phyloP scores from a whole-genome alignment of 2,113 vertebrate species.

The Podarcis raffonei region DNA sequence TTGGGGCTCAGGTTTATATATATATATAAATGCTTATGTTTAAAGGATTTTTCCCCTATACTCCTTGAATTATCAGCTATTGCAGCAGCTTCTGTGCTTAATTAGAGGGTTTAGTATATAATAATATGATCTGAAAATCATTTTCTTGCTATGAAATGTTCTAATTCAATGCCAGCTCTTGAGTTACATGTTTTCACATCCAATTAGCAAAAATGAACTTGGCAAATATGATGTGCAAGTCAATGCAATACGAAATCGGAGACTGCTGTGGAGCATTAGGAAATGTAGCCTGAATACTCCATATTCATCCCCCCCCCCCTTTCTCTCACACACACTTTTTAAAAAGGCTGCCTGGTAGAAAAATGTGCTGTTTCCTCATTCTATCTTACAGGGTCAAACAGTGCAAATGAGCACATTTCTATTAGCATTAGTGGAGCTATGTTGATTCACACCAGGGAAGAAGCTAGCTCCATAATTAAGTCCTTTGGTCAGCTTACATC shows the following conservation, averaged over 20 bases:
- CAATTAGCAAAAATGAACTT: constrained; percentile 24
- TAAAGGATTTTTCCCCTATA: not conserved
- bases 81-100: not conserved
- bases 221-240: constrained; percentile 26
- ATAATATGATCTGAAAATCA: constrained; percentile 39
- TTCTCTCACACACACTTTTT: constrained; percentile 1
- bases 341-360: not conserved
- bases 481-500: constrained; percentile 34
- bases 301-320: not conserved
- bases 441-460: constrained; percentile 39
- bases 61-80: not conserved
- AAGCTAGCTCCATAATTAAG: constrained; percentile 38
- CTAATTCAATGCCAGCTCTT: not conserved
- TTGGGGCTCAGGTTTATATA: not conserved
- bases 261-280: not conserved
- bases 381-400: constrained; percentile 12
- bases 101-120: not conserved
- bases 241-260: constrained; percentile 41
- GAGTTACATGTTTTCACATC: not conserved
- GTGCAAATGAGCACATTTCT: constrained; percentile 1
- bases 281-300: constrained; percentile 15
- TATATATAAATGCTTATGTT: not conserved
- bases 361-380: not conserved
- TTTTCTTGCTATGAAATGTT: constrained; percentile 8
- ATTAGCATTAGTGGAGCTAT: constrained; percentile 24